These are phyloP conservation scores for Misgurnus anguillicaudatus DNA, from an alignment of 2,113 vertebrate species.

Conservation along the genomic window DNA sequence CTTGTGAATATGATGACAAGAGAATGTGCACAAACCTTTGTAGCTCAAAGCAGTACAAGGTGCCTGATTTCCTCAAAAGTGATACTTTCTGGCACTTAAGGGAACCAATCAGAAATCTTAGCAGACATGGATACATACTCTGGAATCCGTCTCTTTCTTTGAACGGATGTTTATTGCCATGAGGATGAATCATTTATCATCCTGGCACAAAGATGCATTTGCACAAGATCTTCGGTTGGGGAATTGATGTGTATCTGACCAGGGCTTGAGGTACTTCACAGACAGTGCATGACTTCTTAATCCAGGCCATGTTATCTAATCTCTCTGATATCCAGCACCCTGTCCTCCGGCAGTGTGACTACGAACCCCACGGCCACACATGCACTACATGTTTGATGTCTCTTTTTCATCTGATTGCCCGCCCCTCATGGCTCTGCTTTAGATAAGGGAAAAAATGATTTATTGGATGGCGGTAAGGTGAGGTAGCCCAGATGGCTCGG, in stretches of 20 bases:
- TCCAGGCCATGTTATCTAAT: constrained; percentile 27
- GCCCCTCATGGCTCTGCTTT: constrained; percentile 38
- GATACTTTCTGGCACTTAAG: constrained; percentile 1
- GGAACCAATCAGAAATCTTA: constrained; percentile 18
- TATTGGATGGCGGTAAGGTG: constrained; percentile 46
- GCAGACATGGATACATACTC: constrained; percentile 17
- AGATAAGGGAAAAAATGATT: constrained; percentile 57
- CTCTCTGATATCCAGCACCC: constrained; percentile 47
- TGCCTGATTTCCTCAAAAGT: constrained; percentile 10
- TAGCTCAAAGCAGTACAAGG: constrained; percentile 17
- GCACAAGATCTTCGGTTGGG: constrained; percentile 4
- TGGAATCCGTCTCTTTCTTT: constrained; percentile 27
- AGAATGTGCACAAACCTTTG: not conserved
- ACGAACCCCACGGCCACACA: constrained; percentile 37
- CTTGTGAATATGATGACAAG: constrained; percentile 1
- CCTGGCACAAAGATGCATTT: constrained; percentile 17
- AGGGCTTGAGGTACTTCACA: not conserved
- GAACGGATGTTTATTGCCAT: constrained; percentile 21
- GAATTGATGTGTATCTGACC: constrained; percentile 31
- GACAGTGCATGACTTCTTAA: constrained; percentile 28
- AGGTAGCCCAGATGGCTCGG: constrained; percentile 46
- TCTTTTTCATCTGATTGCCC: constrained; percentile 57
- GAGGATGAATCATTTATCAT: constrained; percentile 38
- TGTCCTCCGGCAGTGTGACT: constrained; percentile 16
- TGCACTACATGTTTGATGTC: constrained; percentile 46